Conservation (phyloP, 2,888 invertebrate species). For the Enchytraeus crypticus region DNA sequence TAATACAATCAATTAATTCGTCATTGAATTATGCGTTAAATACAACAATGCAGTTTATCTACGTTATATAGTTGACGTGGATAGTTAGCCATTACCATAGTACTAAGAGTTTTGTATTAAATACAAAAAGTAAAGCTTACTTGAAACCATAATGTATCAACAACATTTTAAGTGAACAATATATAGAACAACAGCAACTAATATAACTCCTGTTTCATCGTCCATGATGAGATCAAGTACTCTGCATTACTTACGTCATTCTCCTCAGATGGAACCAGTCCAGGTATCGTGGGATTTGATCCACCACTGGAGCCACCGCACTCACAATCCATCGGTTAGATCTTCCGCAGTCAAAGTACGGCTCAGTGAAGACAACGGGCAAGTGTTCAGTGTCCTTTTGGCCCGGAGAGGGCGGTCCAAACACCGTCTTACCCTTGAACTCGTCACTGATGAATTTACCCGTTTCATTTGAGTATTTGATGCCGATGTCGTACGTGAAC, state of each 20-base stretch:
- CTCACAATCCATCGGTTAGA: constrained; percentile 92
- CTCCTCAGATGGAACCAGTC: constrained; percentile 41
- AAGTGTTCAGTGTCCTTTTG: constrained; percentile 55
- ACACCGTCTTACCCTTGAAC: constrained; percentile 37
- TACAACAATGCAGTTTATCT: too few species aligned
- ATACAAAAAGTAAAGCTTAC: too few species aligned
- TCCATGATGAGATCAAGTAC: too few species aligned
- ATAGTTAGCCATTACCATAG: too few species aligned
- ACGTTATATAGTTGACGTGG: too few species aligned
- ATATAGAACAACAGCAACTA: too few species aligned
- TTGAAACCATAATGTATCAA: too few species aligned
- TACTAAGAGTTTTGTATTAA: too few species aligned
- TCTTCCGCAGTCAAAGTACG: constrained; percentile 91
- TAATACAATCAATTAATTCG: too few species aligned
- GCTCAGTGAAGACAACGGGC: constrained; percentile 85
- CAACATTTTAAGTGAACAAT: too few species aligned
- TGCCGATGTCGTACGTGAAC: constrained; percentile 40
- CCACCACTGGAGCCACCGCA: constrained; percentile 86
- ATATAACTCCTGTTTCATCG: too few species aligned
- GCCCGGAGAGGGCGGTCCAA: constrained; percentile 47
- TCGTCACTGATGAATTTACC: constrained; percentile 37
- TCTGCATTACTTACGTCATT: constrained; percentile 32
- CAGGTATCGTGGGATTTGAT: constrained; percentile 68
- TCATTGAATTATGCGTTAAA: too few species aligned
- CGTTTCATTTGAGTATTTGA: constrained; percentile 43